Evolutionary conservation across 1,140 invertebrate genomes (phyloP).

Genomic region (Latrodectus geometricus): DNA sequence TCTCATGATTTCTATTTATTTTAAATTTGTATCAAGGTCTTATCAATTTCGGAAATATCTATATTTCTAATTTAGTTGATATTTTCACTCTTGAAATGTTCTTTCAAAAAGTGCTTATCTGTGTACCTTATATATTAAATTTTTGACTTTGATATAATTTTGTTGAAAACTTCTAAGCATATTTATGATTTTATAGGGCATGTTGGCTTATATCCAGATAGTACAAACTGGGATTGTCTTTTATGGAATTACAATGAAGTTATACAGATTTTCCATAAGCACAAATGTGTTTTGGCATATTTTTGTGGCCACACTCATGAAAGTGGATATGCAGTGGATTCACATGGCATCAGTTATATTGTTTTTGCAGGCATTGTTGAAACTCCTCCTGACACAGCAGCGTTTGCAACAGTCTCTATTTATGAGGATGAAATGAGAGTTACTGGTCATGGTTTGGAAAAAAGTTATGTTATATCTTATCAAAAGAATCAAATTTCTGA

Average conservation of each 20-base stretch:
- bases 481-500: neutral
- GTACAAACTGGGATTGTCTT: constrained; percentile 64
- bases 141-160: no score
- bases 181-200: constrained; percentile 65
- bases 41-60: no score
- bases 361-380: constrained; percentile 67
- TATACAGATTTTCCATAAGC: constrained; percentile 64
- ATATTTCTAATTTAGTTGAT: no score
- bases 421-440: constrained; percentile 63
- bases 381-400: constrained; percentile 64
- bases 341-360: constrained; percentile 67
- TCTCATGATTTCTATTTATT: no score
- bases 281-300: constrained; percentile 66
- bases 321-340: constrained; percentile 66
- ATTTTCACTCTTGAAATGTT: no score
- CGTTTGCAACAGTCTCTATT: constrained; percentile 67
- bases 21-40: no score
- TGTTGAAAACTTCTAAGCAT: no score
- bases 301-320: constrained; percentile 68
- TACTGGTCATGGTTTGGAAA: constrained; percentile 63
- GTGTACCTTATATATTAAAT: no score
- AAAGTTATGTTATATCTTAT: constrained; percentile 44
- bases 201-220: constrained; percentile 65
- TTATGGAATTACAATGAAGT: constrained; percentile 68
- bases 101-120: no score